Conservation (phyloP, 2,797 vertebrate genomes). For the Champsocephalus esox region DNA sequence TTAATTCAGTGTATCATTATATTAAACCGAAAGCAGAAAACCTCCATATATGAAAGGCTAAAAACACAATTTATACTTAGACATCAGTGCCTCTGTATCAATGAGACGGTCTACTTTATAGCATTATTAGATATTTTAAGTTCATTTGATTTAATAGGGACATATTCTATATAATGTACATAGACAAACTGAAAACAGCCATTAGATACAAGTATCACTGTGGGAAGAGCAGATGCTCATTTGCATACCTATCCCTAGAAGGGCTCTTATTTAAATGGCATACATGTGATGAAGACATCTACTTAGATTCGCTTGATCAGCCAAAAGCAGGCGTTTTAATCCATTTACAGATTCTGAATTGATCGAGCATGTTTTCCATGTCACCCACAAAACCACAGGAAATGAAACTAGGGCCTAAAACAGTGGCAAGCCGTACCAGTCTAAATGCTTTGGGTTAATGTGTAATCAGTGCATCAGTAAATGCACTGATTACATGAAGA, state of each 20-base stretch:
- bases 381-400: not conserved
- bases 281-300: not conserved
- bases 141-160: too few relatives aligned
- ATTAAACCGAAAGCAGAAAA: too few relatives aligned
- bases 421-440: not conserved
- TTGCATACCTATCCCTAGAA: too few relatives aligned
- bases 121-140: not conserved
- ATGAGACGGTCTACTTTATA: not conserved
- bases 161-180: too few relatives aligned
- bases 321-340: too few relatives aligned
- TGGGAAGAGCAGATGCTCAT: too few relatives aligned
- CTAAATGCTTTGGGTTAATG: not conserved
- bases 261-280: not conserved
- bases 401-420: not conserved
- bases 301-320: too few relatives aligned
- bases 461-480: not conserved
- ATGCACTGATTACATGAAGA: constrained; percentile 19
- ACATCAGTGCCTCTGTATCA: not conserved
- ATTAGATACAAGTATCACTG: too few relatives aligned
- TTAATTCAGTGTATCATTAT: too few relatives aligned
- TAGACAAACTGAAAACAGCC: too few relatives aligned
- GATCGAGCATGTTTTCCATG: not conserved
- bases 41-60: too few relatives aligned
- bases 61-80: not conserved
- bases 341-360: too few relatives aligned